phyloP scores from a whole-genome alignment of 2,113 vertebrate genomes.

The Romanogobio albipinnatus region DNA sequence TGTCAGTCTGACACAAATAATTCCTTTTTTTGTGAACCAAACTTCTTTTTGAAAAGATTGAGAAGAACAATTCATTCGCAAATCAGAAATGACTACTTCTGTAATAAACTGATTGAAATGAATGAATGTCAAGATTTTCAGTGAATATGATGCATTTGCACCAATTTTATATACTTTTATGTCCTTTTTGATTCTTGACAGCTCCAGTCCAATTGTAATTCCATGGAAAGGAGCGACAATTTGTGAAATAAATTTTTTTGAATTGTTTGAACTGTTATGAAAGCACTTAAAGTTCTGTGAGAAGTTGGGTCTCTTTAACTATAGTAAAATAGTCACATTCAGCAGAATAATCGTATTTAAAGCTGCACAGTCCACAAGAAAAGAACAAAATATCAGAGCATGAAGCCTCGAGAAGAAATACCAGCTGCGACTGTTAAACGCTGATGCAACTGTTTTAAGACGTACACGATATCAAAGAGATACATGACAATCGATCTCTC shows the following conservation, averaged over 20 bases:
- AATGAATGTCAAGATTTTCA: not conserved
- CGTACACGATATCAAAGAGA: conserved; percentile 42
- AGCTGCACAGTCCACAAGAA: conserved; percentile 29
- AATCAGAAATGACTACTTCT: not conserved
- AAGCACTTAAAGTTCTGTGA: not conserved
- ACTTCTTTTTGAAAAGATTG: not conserved
- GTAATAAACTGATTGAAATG: not conserved
- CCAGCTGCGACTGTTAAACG: conserved; percentile 29
- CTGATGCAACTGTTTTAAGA: conserved; percentile 46
- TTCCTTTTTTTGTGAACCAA: not conserved
- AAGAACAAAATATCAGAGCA: conserved; percentile 9
- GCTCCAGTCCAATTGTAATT: not conserved
- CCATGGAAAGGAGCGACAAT: not conserved
- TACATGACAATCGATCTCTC: conserved; percentile 43
- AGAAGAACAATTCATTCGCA: not conserved
- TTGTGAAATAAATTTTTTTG: not conserved
- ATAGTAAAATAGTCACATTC: conserved; percentile 29
- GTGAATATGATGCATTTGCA: not conserved
- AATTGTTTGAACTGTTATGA: conserved; percentile 1
- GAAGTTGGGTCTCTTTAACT: not conserved
- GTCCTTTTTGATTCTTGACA: not conserved
- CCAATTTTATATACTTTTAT: not conserved
- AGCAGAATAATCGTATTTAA: conserved; percentile 25
- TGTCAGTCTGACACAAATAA: not conserved
- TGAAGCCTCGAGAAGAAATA: conserved; percentile 4